phyloP scores from a whole-genome alignment of 2,888 invertebrate genomes.

The Hirudinaria manillensis region DNA sequence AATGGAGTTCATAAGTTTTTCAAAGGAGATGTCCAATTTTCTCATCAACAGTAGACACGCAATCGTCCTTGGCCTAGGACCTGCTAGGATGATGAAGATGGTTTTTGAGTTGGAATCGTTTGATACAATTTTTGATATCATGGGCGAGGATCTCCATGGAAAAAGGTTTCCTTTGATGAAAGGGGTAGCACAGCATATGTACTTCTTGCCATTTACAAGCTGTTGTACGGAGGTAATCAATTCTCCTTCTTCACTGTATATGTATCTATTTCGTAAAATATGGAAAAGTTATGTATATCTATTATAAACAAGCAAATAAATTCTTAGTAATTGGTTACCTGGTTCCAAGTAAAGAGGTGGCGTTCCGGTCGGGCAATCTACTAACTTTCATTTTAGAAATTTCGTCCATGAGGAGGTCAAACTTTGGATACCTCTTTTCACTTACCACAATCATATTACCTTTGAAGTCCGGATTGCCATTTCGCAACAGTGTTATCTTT shows the following conservation, averaged over 20 bases:
- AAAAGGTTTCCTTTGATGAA: conserved; percentile 18
- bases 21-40: conserved; percentile 18
- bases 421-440: conserved; percentile 25
- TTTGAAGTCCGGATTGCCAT: conserved; percentile 28
- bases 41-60: conserved; percentile 26
- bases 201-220: conserved; percentile 24
- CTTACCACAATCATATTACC: conserved; percentile 16
- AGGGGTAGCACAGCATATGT: conserved; percentile 26
- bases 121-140: conserved; percentile 4
- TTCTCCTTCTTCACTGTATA: conserved; percentile 27
- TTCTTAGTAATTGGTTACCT: background rate
- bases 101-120: conserved; percentile 27
- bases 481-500: conserved; percentile 26
- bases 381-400: conserved; percentile 28
- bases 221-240: conserved; percentile 19
- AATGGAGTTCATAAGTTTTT: conserved; percentile 15
- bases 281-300: too few species aligned
- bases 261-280: conserved; percentile 7
- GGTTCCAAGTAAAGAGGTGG: conserved; percentile 23
- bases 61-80: conserved; percentile 26
- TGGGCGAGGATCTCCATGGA: conserved; percentile 7
- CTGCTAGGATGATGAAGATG: conserved; percentile 26
- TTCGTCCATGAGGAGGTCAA: conserved; percentile 25
- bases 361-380: conserved; percentile 21
- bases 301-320: background rate